Evolutionary conservation across 2,888 invertebrate species (phyloP).

Genomic region (Copidosoma aretas): DNA sequence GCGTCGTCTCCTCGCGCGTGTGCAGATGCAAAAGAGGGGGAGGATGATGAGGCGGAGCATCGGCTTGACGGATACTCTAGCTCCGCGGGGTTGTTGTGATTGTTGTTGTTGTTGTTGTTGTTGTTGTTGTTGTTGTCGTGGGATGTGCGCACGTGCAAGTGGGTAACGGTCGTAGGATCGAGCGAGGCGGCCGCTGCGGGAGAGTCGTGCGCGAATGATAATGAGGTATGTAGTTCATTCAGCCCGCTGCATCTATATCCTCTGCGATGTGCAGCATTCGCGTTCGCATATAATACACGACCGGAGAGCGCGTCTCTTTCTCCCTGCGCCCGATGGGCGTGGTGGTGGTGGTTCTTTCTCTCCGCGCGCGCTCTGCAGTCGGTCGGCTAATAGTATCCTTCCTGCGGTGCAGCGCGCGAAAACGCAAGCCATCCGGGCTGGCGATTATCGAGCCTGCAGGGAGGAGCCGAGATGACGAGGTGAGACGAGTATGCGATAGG

Average conservation of each 20-base stretch:
- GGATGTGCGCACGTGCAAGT: no score
- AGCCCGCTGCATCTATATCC: no score
- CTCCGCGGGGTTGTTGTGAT: no score
- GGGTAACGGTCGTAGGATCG: no score
- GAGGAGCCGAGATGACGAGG: not conserved
- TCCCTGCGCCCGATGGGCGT: constrained; percentile 17
- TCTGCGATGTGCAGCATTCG: constrained; percentile 18
- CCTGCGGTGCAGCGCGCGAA: not conserved
- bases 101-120: no score
- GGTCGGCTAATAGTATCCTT: not conserved
- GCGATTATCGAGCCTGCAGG: not conserved
- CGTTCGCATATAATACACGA: not conserved
- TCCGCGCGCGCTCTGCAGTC: not conserved
- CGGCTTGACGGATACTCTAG: not conserved
- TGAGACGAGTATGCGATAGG: not conserved
- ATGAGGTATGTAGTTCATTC: constrained; percentile 56
- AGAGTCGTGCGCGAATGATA: constrained; percentile 35
- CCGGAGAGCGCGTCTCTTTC: not conserved
- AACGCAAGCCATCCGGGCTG: not conserved
- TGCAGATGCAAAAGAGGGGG: not conserved
- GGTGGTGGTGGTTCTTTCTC: constrained; percentile 4
- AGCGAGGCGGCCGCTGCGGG: not conserved
- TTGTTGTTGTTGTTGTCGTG: no score
- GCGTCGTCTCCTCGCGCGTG: not conserved
- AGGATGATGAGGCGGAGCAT: not conserved